phyloP scores from a whole-genome alignment of 2,888 invertebrate species.

The Leptinotarsa rubiginosa region DNA sequence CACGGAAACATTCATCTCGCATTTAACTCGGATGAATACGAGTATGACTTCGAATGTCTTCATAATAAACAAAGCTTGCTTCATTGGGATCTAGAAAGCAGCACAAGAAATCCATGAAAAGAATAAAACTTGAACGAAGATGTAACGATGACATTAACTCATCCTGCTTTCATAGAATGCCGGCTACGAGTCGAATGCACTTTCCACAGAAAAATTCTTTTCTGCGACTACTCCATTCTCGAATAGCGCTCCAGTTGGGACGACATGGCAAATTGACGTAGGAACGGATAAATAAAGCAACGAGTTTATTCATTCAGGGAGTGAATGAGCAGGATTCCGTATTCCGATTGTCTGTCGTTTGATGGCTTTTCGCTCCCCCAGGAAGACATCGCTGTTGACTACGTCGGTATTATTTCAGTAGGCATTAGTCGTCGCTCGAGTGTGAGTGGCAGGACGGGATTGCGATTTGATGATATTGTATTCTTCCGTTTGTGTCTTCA shows the following conservation, averaged over 20 bases:
- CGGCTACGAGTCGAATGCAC: conserved; percentile 2
- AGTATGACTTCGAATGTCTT: not conserved
- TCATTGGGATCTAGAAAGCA: not conserved
- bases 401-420: conserved; percentile 21
- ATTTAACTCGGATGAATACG: not conserved
- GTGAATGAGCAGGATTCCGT: conserved; percentile 44
- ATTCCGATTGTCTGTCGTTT: conserved; percentile 19
- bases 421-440: conserved; percentile 10
- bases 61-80: not conserved
- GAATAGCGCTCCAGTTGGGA: not conserved
- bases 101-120: not conserved
- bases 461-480: conserved; percentile 16
- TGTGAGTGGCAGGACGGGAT: conserved; percentile 8
- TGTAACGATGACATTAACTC: conserved; percentile 2
- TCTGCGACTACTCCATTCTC: conserved; percentile 3
- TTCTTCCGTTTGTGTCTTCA: conserved; percentile 14
- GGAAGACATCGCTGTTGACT: conserved; percentile 18
- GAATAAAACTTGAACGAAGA: not conserved
- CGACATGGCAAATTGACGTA: conserved; percentile 36
- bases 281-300: conserved; percentile 49
- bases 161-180: not conserved
- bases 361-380: conserved; percentile 16
- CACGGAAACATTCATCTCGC: not conserved
- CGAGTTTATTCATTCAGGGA: conserved; percentile 43
- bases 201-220: not conserved